A percentile compares a stretch with the other conserved stretches of the same genome.
Conservation (phyloP, 2,113 vertebrate genomes). For the Laticauda colubrina region DNA sequence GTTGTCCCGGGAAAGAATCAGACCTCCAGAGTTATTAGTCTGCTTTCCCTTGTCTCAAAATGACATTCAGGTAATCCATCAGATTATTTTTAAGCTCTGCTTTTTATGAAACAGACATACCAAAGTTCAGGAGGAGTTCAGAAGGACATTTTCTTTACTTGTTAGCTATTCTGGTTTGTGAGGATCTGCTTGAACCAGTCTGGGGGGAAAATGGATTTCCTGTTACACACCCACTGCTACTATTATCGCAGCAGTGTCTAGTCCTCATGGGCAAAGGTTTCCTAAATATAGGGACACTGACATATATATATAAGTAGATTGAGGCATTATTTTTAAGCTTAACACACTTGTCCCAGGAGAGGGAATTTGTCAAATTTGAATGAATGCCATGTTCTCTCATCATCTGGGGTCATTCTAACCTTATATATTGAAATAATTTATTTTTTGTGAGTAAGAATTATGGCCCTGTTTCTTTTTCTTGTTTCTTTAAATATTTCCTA, state of each 20-base stretch:
- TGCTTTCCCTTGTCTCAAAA: constrained; percentile 4
- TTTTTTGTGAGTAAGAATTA: not conserved
- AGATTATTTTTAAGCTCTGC: constrained; percentile 12
- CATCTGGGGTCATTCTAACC: constrained; percentile 14
- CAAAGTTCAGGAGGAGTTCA: constrained; percentile 46
- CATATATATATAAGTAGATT: constrained; percentile 38
- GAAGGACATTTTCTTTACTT: constrained; percentile 56
- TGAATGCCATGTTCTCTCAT: not conserved
- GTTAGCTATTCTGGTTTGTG: constrained; percentile 63
- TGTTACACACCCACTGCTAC: constrained; percentile 59
- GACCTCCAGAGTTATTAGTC: not conserved
- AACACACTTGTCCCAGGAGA: constrained; percentile 21
- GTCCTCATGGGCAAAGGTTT: accelerated
- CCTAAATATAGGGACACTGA: constrained; percentile 23
- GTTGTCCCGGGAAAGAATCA: not conserved
- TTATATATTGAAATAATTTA: constrained; percentile 24
- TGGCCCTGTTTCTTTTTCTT: not conserved
- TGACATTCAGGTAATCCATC: constrained; percentile 12
- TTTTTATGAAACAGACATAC: constrained; percentile 15
- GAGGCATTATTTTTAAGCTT: constrained; percentile 36
- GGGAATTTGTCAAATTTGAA: constrained; percentile 18
- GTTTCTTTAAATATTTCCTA: constrained; percentile 29
- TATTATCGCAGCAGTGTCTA: constrained; percentile 33
- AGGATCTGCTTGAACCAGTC: constrained; percentile 52
- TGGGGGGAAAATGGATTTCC: constrained; percentile 45